Evolutionary conservation across 1,140 invertebrate genomes (phyloP), one percentile per base, ranked within the genome.

Genomic region (Lamellibrachia luymesi): DNA sequence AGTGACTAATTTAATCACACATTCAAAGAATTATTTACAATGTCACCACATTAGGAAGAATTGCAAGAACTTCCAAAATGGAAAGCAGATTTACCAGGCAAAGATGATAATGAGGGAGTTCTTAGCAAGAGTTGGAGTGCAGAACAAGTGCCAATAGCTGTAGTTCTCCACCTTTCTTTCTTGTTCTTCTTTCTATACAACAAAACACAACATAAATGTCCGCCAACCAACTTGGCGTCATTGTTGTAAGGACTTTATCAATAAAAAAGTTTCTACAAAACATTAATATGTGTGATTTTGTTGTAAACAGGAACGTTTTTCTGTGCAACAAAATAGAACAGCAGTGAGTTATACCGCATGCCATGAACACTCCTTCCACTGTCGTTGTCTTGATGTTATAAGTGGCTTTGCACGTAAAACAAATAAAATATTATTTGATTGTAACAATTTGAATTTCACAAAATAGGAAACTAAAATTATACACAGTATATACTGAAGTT

Each of bases 101-200:
- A 94, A 96, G 94, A 95, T 94, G 6, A 95, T 93, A 52, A 95
- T 95, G 2, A 95, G 13, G 90, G 95, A 94, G 90, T 94, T 94
- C 94, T 94, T 94, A 0, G 94, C 90, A 13, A 94, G 90, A 50
- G 92, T 80, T 92, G 91, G 93, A 13, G 94, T 94, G 22, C 93
- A 94, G 93, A 94, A 96, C n/a, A 96, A 92, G 94, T 96, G 94
- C 94, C 95, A 95, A 93, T 95, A 96, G 64, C 94, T 95, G 93
- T 95, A 95, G 64, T 94, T 94, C 90, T 93, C 94, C 27, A 25
- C 7, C 50, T 89, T 93, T 38, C 22, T 13, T 25, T 89, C 51
- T 22, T 93, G 38, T 6, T 89, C 80, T 89, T 93, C 92, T 27
- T 90, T 7, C 91, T 80, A 17, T 13, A 7, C 64, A 80, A 4